A percentile compares a stretch with the other conserved stretches of the same genome.
phyloP scores from a whole-genome alignment of 2,888 invertebrate genomes.

The Agrilus biguttatus region DNA sequence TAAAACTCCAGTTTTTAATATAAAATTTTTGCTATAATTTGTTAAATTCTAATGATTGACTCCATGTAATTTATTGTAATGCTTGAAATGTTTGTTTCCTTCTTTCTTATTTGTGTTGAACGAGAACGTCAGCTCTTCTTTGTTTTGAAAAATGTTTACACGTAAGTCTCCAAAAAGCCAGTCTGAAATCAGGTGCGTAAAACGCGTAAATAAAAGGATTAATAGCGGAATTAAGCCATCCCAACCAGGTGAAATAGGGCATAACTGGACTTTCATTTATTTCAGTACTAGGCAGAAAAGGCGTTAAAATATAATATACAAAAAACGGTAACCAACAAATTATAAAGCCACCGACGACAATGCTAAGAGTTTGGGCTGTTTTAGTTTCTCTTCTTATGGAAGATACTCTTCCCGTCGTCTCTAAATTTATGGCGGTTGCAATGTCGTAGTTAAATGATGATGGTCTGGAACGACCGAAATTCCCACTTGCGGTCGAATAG shows the following conservation, averaged over 20 bases:
- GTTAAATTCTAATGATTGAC: too few species aligned
- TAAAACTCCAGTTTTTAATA: too few species aligned
- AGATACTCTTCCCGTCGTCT: slow-evolving; percentile 41
- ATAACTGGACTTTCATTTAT: slow-evolving; percentile 41
- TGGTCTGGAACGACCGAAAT: slow-evolving; percentile 31
- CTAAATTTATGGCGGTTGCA: slow-evolving; percentile 35
- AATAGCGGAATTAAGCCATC: slow-evolving; percentile 81
- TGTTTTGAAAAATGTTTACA: slow-evolving; percentile 47
- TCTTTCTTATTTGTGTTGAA: slow-evolving; percentile 24
- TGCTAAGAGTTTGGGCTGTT: slow-evolving; percentile 74
- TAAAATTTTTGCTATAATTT: too few species aligned
- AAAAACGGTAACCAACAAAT: slow-evolving; percentile 85
- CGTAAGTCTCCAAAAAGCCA: slow-evolving; percentile 76
- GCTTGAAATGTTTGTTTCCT: background rate
- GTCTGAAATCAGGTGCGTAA: slow-evolving; percentile 74
- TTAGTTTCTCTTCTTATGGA: slow-evolving; percentile 68
- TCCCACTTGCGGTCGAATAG: slow-evolving; percentile 18
- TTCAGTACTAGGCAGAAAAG: slow-evolving; percentile 52
- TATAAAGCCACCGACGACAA: slow-evolving; percentile 78
- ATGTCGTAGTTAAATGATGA: slow-evolving; percentile 40
- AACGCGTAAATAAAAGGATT: slow-evolving; percentile 87
- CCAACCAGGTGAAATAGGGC: slow-evolving; percentile 72
- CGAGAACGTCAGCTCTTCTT: slow-evolving; percentile 22
- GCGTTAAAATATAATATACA: slow-evolving; percentile 64
- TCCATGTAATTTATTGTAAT: too few species aligned